Conservation (phyloP, 2,797 vertebrate species). For the Pelodytes ibericus region DNA sequence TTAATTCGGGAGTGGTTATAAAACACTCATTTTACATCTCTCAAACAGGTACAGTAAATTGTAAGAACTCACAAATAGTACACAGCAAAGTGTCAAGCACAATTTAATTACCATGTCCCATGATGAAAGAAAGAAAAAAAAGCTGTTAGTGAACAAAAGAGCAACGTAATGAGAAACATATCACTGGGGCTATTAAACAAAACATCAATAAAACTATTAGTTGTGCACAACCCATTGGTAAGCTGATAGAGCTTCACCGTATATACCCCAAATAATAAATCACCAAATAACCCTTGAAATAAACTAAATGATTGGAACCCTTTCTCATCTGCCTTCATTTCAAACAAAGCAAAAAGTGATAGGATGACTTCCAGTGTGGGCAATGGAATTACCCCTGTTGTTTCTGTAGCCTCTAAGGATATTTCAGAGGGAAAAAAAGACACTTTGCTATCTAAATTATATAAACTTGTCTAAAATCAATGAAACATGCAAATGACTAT, state of each 20-base stretch:
- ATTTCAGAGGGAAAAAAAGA: constrained; percentile 36
- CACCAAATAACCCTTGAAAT: constrained; percentile 49
- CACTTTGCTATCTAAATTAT: constrained; percentile 54
- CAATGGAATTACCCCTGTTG: constrained; percentile 52
- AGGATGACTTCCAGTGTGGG: constrained; percentile 39
- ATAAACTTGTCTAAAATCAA: constrained; percentile 57
- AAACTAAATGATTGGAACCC: constrained; percentile 25
- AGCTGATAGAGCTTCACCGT: constrained; percentile 23
- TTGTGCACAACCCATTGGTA: constrained; percentile 22
- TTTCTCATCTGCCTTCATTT: constrained; percentile 30
- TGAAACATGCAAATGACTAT: constrained; percentile 68
- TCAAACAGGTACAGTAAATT: not conserved
- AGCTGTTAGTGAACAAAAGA: constrained; percentile 4
- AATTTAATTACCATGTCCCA: constrained; percentile 2
- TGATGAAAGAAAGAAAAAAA: not conserved
- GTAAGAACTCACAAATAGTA: too few relatives aligned
- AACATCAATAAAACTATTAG: constrained; percentile 38
- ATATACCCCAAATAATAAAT: constrained; percentile 42
- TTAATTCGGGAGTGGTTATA: too few relatives aligned
- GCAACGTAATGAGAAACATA: not conserved
- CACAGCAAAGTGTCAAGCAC: too few relatives aligned
- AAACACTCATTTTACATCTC: too few relatives aligned
- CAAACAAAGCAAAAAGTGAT: constrained; percentile 39
- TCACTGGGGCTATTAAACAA: constrained; percentile 26
- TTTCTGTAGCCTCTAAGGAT: constrained; percentile 47